Conservation (phyloP, 2,797 vertebrate genomes). For the Sebastes elongatus region DNA sequence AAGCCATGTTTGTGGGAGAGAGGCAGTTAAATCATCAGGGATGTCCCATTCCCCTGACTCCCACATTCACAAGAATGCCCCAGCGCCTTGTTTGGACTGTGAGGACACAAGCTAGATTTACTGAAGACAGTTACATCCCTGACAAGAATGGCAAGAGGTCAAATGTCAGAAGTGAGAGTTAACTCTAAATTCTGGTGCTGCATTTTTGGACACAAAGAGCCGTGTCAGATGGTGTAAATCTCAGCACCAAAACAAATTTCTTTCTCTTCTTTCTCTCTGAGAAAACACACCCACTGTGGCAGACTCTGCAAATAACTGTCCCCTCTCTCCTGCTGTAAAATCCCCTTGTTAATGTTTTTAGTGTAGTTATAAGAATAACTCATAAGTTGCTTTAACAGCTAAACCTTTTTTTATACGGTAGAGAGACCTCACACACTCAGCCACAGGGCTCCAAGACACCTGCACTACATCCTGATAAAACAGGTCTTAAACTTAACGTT, state of each 20-base stretch:
- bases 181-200: conserved; percentile 40
- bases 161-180: conserved; percentile 53
- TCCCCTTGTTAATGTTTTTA: background rate
- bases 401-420: conserved; percentile 49
- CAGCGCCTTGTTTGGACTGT: conserved; percentile 40
- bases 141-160: conserved; percentile 48
- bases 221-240: conserved; percentile 28
- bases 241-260: conserved; percentile 17
- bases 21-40: conserved; percentile 53
- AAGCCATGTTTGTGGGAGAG: conserved; percentile 46
- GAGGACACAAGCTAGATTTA: conserved; percentile 57
- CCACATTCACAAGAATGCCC: conserved; percentile 56
- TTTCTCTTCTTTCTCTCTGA: background rate
- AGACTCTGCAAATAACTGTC: background rate
- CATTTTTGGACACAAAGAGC: conserved; percentile 59
- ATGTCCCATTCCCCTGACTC: conserved; percentile 38
- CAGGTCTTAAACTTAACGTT: conserved; percentile 32
- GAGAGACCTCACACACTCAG: conserved; percentile 58
- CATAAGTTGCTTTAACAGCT: conserved; percentile 13
- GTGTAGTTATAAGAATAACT: background rate
- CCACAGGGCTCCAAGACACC: conserved; percentile 51
- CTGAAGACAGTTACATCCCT: conserved; percentile 45
- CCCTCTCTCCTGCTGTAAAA: background rate
- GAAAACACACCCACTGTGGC: background rate
- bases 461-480: conserved; percentile 43